Conservation (phyloP, 2,888 invertebrate genomes). For the Ametastegia equiseti region DNA sequence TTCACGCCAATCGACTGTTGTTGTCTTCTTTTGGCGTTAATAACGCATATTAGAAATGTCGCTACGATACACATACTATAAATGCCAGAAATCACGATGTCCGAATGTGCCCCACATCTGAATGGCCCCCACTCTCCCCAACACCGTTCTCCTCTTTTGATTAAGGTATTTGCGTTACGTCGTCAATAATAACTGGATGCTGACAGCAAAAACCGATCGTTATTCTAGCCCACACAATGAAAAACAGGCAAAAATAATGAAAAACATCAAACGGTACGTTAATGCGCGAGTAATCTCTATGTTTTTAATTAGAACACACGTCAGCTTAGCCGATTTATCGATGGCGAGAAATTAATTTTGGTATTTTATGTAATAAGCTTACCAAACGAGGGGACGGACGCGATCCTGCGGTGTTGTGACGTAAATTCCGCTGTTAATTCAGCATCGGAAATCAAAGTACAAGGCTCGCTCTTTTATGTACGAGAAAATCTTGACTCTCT, state of each 20-base stretch:
- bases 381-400: not conserved
- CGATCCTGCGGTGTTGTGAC: not conserved
- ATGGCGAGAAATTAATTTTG: constrained; percentile 42
- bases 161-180: not conserved
- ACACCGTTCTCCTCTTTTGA: too few species aligned
- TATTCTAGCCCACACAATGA: not conserved
- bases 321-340: constrained; percentile 39
- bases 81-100: too few species aligned
- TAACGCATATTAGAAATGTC: not conserved
- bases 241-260: not conserved
- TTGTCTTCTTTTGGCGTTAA: not conserved
- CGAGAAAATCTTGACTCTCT: constrained; percentile 15
- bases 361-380: constrained; percentile 34
- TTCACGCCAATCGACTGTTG: too few species aligned
- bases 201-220: not conserved
- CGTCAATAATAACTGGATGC: not conserved
- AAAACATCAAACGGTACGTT: not conserved
- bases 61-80: not conserved
- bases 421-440: constrained; percentile 24
- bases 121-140: too few species aligned
- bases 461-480: constrained; percentile 3
- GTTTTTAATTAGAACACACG: constrained; percentile 35
- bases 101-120: too few species aligned
- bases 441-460: constrained; percentile 35
- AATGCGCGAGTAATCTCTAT: constrained; percentile 10